These are phyloP conservation scores for Lasioglossum villosulum DNA, from an alignment of 2,888 invertebrate genomes.

Conservation along the genomic window DNA sequence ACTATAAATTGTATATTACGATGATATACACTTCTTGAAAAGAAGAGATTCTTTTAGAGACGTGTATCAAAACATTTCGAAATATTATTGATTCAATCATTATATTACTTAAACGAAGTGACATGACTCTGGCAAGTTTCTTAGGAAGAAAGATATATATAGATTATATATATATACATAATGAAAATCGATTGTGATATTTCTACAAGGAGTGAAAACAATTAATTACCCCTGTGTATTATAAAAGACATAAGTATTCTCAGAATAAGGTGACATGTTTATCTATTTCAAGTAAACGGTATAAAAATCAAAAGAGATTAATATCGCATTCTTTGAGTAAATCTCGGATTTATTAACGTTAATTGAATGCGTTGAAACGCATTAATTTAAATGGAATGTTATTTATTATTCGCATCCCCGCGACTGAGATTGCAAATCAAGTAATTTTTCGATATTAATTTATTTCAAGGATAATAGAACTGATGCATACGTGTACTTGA, in stretches of 20 bases:
- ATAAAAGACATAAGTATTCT: constrained; percentile 29
- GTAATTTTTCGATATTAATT: constrained; percentile 22
- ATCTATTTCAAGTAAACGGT: constrained; percentile 33
- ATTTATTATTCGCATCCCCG: constrained; percentile 24
- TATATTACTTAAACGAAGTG: constrained; percentile 36
- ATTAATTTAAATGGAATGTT: constrained; percentile 9
- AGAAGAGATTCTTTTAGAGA: constrained; percentile 27
- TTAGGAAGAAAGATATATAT: constrained; percentile 22
- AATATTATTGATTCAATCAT: constrained; percentile 45
- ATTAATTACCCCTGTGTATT: constrained; percentile 41
- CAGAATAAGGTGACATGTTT: constrained; percentile 17
- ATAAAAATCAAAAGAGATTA: constrained; percentile 52
- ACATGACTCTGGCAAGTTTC: constrained; percentile 34
- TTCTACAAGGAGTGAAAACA: constrained; percentile 48
- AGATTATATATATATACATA: constrained; percentile 22
- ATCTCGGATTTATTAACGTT: constrained; percentile 40
- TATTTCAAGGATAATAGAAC: constrained; percentile 30
- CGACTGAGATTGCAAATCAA: constrained; percentile 15
- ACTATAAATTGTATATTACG: constrained; percentile 22
- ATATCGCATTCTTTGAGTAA: constrained; percentile 34
- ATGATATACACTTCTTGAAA: constrained; percentile 40
- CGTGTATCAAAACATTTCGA: constrained; percentile 45
- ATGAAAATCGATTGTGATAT: constrained; percentile 67
- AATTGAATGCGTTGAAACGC: constrained; percentile 25
- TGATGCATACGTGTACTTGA: constrained; percentile 32